Conservation (phyloP, 2,797 vertebrate genomes). For the Alectoris magna region DNA sequence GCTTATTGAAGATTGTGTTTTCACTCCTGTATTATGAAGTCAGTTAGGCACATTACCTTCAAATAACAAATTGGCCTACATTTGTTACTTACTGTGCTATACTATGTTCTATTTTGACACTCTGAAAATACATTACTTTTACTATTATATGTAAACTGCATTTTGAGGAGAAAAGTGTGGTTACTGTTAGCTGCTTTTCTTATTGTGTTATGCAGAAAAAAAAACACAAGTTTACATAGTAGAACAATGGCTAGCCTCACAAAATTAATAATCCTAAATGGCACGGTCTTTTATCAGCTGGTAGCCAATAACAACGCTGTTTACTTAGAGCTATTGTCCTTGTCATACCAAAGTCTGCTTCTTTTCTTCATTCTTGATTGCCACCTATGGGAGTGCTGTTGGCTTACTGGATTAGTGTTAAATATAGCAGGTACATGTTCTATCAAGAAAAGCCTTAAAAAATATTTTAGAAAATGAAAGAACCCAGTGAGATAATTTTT, state of each 20-base stretch:
- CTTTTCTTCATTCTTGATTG: neutral
- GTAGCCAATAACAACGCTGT: conserved; percentile 16
- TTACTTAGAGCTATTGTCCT: conserved; percentile 18
- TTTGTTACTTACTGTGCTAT: neutral
- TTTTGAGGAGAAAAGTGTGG: conserved; percentile 22
- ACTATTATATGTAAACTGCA: conserved; percentile 32
- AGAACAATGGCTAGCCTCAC: neutral
- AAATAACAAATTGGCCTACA: neutral
- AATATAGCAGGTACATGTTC: neutral
- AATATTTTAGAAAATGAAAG: neutral
- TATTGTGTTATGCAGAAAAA: neutral
- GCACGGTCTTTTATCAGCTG: conserved; percentile 57
- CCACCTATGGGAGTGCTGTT: neutral
- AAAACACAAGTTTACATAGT: neutral
- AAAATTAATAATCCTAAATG: conserved; percentile 33
- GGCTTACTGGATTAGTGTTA: neutral
- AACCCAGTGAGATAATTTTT: neutral
- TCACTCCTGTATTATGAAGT: neutral
- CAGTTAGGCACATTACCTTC: neutral
- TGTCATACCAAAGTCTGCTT: neutral
- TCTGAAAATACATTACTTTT: neutral
- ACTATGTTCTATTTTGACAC: neutral
- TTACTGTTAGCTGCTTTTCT: neutral
- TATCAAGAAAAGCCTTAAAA: neutral
- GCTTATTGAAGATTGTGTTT: neutral